phyloP scores from a whole-genome alignment of 2,797 vertebrate species.

The Enteromius fasciolatus region DNA sequence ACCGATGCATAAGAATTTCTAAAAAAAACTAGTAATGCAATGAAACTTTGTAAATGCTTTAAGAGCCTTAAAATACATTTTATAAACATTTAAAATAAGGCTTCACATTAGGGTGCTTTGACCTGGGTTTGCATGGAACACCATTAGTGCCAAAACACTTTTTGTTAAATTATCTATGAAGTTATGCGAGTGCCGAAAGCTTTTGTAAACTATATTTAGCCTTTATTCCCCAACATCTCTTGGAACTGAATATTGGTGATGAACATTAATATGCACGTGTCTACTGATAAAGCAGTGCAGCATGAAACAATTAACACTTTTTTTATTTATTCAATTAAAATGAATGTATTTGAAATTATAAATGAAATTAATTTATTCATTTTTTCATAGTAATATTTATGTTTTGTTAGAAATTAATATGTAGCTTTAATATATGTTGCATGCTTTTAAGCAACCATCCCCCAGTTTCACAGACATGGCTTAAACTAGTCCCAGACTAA shows the following conservation, averaged over 20 bases:
- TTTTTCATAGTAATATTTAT: background rate
- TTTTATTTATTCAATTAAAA: too few species aligned
- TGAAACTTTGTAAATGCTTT: background rate
- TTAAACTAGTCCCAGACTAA: too few species aligned
- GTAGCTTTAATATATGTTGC: background rate
- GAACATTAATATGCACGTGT: background rate
- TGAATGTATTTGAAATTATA: background rate
- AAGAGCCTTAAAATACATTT: background rate
- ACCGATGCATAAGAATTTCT: background rate
- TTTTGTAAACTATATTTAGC: background rate
- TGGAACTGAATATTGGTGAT: background rate
- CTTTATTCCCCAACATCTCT: background rate
- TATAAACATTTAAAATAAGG: background rate
- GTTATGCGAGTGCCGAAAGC: background rate
- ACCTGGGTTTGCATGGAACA: background rate
- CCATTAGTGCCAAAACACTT: background rate
- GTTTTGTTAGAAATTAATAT: background rate
- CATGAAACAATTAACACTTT: background rate
- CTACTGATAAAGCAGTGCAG: background rate
- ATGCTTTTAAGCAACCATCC: background rate
- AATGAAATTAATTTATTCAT: too few species aligned
- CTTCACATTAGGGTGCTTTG: background rate
- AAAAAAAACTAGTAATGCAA: background rate
- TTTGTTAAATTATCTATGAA: too few species aligned
- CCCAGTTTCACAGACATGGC: too few species aligned